Base-by-base conservation (phyloP, 1,140 invertebrate genomes). In the Adelges cooleyi region DNA sequence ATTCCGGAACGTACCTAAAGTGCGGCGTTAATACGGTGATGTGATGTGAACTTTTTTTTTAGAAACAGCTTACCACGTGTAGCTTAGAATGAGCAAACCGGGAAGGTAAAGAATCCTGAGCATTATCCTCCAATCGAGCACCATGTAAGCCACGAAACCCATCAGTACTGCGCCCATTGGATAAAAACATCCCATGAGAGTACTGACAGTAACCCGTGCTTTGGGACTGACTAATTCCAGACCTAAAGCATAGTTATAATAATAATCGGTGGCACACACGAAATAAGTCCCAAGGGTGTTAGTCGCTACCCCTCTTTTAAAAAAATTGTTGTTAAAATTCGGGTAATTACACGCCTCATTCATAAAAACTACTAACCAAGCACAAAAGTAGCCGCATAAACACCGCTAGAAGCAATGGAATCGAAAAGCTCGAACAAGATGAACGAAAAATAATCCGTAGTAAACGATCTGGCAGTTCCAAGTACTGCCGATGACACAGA, bases 161-260 rank as follows among this genome's bases (percentile, higher is more conserved):
- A 87, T 72, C 6, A 82, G 72, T 69, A 84, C 82, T 65, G 86
- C 80, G 1, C 89, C 90, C 11, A 86, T 69, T 0, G 87, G 84
- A 72, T 86, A 89, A 65, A 83, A 82, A 33, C 79, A 79, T 42
- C 84, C 83, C 29, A 87, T 82, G 0, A 87, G 70, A 0, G 86
- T 83, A 42, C 86, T 86, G 52, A 82, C 85, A 23, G 89, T 77
- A 1, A 88, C 85, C 68, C 90, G 77, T 59, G 84, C 82, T 68
- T 81, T 80, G 4, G 86, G 83, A 1, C 84, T 85, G 0, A 89
- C 84, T 67, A 88, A 77, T 72, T 92, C 89, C 72, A 91, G 80
- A 25, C 84, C 88, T 88, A 78, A 79, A 18, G 44, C n/a, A n/a
- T 25, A 13, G 11, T 6, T 33, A 33, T 33, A 33, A 33, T 33